phyloP scores from a whole-genome alignment of 1,140 invertebrate species.

The Propsilocerus akamusi region DNA sequence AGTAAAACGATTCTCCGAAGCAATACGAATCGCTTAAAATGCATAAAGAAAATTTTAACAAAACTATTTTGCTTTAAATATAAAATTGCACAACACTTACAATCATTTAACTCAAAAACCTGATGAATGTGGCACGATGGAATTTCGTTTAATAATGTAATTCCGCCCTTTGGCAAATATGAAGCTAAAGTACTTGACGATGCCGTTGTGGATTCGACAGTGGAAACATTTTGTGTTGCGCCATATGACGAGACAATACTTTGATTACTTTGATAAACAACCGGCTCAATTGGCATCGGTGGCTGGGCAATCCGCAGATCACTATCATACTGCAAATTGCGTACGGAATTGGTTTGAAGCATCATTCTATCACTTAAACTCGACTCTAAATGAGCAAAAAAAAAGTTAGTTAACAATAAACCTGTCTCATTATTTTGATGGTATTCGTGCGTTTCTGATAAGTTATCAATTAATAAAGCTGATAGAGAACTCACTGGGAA shows the following conservation, averaged over 20 bases:
- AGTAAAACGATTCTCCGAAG: slow-evolving; percentile 41
- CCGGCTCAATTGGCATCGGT: slow-evolving; percentile 12
- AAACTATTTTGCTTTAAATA: slow-evolving; percentile 7
- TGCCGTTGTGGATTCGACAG: slow-evolving; percentile 9
- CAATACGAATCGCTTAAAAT: slow-evolving; percentile 10
- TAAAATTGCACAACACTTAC: slow-evolving; percentile 7
- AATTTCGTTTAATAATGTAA: slow-evolving; percentile 18
- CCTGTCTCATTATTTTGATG: no score
- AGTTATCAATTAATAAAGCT: no score
- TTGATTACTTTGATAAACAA: slow-evolving; percentile 7
- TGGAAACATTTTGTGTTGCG: slow-evolving; percentile 17
- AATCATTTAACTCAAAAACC: slow-evolving; percentile 17
- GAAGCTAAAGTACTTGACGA: slow-evolving; percentile 6
- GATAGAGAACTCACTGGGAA: no score
- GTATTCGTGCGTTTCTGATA: no score
- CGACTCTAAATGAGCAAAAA: no score
- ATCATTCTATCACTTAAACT: no score
- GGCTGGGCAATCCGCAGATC: slow-evolving; percentile 20
- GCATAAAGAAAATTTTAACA: neutral
- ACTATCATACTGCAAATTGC: slow-evolving; percentile 20
- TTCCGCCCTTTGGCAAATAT: slow-evolving; percentile 18
- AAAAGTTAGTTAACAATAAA: no score
- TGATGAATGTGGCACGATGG: slow-evolving; percentile 24
- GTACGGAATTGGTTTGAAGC: slow-evolving; percentile 21
- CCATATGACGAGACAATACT: slow-evolving; percentile 12